Conservation (phyloP, 2,797 vertebrate genomes). For the Coregonus ussuriensis region DNA sequence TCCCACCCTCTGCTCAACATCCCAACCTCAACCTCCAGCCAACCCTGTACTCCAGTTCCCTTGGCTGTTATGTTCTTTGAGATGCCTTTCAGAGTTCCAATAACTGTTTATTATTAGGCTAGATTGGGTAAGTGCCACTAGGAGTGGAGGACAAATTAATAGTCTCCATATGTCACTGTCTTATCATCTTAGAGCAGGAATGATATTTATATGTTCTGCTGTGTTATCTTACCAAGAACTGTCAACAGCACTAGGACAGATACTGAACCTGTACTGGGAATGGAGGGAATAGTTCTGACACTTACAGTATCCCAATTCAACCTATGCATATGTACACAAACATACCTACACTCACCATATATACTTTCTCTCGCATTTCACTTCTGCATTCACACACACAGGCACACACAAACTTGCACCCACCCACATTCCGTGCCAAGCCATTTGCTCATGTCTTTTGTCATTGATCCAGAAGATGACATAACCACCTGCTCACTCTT, state of each 20-base stretch:
- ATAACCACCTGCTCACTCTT: constrained; percentile 53
- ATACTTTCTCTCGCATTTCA: neutral
- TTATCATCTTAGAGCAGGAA: neutral
- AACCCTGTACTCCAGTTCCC: neutral
- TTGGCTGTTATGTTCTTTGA: neutral
- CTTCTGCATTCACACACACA: neutral
- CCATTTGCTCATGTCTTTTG: constrained; percentile 43
- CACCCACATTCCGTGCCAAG: constrained; percentile 19
- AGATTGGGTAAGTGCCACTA: neutral
- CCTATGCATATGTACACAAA: neutral
- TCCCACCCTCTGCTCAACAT: neutral
- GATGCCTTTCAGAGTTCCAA: neutral
- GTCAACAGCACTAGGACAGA: neutral
- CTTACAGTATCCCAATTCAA: neutral
- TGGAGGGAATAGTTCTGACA: constrained; percentile 7
- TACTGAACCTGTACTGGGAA: neutral
- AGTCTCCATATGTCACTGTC: neutral
- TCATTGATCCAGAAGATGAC: constrained; percentile 52
- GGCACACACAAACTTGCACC: neutral
- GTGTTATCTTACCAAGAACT: neutral
- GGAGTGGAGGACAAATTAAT: neutral
- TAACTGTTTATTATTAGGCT: constrained; percentile 2
- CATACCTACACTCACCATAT: constrained; percentile 2
- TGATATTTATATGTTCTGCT: neutral
- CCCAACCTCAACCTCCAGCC: neutral